Conservation (phyloP, 2,797 vertebrate genomes). For the Microctenopoma steveboyesi region DNA sequence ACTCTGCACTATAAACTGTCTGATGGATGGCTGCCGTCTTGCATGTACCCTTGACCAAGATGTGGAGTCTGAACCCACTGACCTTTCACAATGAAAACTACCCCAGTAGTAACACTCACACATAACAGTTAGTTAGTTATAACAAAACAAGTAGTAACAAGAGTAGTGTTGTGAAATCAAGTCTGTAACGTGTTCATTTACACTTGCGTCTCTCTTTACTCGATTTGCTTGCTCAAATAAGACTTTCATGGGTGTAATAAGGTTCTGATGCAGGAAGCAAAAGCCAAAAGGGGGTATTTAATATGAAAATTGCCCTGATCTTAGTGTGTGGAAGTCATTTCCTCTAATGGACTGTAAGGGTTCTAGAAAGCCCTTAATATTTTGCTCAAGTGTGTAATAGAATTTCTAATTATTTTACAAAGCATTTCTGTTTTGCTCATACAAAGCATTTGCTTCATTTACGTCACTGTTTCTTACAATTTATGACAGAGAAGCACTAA, state of each 20-base stretch:
- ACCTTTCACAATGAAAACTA: conserved; percentile 56
- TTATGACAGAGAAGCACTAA: conserved; percentile 14
- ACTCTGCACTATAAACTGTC: conserved; percentile 50
- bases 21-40: conserved; percentile 41
- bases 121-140: not conserved
- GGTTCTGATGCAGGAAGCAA: conserved; percentile 31
- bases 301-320: conserved; percentile 57
- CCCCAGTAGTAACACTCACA: conserved; percentile 19
- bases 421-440: conserved; percentile 6
- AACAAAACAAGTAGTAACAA: not conserved
- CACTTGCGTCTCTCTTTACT: conserved; percentile 26
- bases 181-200: not conserved
- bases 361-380: conserved; percentile 36
- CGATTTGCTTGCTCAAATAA: conserved; percentile 28
- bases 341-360: conserved; percentile 47
- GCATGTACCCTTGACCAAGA: conserved; percentile 30
- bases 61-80: conserved; percentile 18
- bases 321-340: conserved; percentile 51
- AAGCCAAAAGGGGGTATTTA: conserved; percentile 48
- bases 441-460: conserved; percentile 23
- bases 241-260: conserved; percentile 39
- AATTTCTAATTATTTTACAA: conserved; percentile 53
- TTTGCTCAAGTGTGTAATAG: conserved; percentile 48
- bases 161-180: not conserved
- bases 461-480: not conserved